A percentile compares a stretch with the other conserved stretches of the same genome.
Conservation (phyloP, 1,140 invertebrate genomes). For the Lerema accius region DNA sequence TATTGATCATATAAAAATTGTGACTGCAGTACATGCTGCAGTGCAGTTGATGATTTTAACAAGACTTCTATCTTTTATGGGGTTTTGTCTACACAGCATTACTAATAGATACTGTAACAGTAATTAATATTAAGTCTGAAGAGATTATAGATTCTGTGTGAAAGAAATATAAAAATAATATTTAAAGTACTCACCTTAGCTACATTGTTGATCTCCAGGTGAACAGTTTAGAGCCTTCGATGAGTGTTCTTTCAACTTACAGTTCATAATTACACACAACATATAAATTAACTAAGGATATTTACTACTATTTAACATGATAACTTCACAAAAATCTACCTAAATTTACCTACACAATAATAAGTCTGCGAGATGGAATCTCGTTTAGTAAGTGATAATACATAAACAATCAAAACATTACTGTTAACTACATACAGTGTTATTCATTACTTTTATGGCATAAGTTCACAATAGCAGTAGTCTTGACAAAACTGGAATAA, state of each 20-base stretch:
- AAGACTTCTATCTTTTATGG: no score
- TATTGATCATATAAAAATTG: no score
- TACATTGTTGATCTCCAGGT: neutral
- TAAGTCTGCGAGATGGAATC: neutral
- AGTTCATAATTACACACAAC: conserved; percentile 19
- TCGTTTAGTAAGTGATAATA: conserved; percentile 6
- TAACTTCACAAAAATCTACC: conserved; percentile 6
- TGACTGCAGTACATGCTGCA: no score
- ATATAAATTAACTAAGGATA: neutral
- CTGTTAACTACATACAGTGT: conserved; percentile 2
- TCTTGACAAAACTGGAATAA: conserved; percentile 65
- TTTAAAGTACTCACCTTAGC: conserved; percentile 9
- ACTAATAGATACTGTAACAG: no score
- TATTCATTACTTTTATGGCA: conserved; percentile 12
- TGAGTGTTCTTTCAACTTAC: neutral
- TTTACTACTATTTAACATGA: conserved; percentile 7
- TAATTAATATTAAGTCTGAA: no score
- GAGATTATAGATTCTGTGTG: no score
- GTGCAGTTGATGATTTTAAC: no score
- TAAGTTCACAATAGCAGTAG: conserved; percentile 24
- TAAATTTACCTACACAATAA: neutral
- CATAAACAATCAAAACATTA: conserved; percentile 19
- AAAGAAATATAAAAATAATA: neutral
- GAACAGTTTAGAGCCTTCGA: neutral
- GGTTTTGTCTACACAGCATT: no score